Conservation (phyloP, 2,888 invertebrate genomes). For the Orthonychiurus folsomi region DNA sequence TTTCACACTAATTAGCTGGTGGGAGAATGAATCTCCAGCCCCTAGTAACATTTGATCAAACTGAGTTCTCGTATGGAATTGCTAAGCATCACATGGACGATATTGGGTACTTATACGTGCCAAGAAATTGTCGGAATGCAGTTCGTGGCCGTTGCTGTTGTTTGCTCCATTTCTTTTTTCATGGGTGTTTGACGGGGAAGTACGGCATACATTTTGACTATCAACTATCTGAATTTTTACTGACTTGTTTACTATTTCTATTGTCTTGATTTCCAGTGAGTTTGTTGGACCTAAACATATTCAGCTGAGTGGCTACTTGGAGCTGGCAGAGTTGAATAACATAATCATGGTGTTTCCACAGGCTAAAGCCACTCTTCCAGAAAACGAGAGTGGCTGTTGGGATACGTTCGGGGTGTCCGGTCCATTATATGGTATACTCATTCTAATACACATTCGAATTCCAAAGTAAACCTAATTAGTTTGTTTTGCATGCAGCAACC, state of each 20-base stretch:
- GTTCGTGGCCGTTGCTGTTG: slow-evolving; percentile 17
- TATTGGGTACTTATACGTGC: slow-evolving; percentile 26
- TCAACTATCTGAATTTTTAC: neutral
- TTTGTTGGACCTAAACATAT: slow-evolving; percentile 25
- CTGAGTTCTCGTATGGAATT: slow-evolving; percentile 20
- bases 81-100: slow-evolving; percentile 17
- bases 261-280: slow-evolving; percentile 23
- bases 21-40: neutral
- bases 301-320: slow-evolving; percentile 23
- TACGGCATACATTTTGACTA: neutral
- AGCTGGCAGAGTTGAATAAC: slow-evolving; percentile 26
- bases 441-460: too few species aligned
- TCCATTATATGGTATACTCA: slow-evolving; percentile 21
- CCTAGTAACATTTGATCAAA: slow-evolving; percentile 26
- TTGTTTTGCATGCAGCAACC: neutral
- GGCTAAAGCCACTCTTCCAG: slow-evolving; percentile 12
- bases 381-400: slow-evolving; percentile 28
- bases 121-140: slow-evolving; percentile 16
- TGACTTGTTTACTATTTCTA: too few species aligned
- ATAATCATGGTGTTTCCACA: slow-evolving; percentile 34
- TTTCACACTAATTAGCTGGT: neutral
- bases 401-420: slow-evolving; percentile 26
- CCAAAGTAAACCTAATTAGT: too few species aligned
- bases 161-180: slow-evolving; percentile 29
- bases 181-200: slow-evolving; percentile 27